These are phyloP conservation scores for Trypoxylon attenuatum DNA, from an alignment of 2,888 invertebrate genomes.

Conservation along the genomic window DNA sequence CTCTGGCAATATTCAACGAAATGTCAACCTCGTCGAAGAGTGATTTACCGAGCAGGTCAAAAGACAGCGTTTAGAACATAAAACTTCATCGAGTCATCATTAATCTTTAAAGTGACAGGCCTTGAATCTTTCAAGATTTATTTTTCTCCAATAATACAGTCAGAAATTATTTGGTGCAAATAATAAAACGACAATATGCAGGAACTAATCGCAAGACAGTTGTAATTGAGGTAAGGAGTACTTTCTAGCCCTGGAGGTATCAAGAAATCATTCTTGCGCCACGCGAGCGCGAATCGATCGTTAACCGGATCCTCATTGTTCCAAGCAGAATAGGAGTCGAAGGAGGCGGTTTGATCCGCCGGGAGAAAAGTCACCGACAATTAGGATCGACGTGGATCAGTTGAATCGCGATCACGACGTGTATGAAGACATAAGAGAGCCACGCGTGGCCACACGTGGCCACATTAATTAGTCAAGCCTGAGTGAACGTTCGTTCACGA, in stretches of 20 bases:
- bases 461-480: conserved; percentile 39
- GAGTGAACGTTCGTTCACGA: conserved; percentile 16
- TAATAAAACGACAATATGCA: conserved; percentile 2
- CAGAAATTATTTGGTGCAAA: no score
- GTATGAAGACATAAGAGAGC: conserved; percentile 18
- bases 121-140: no score
- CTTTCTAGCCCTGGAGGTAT: conserved; percentile 15
- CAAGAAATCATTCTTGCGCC: conserved; percentile 1
- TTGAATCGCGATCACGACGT: conserved; percentile 13
- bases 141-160: no score
- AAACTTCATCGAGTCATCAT: no score
- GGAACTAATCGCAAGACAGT: neutral
- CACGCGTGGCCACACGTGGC: conserved; percentile 10
- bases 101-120: no score
- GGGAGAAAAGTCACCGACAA: conserved; percentile 8
- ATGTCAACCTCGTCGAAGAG: no score
- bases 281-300: conserved; percentile 9
- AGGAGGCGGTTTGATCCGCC: neutral
- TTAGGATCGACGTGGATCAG: conserved; percentile 21
- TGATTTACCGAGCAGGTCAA: no score
- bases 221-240: conserved; percentile 14
- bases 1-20: no score
- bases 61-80: no score
- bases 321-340: conserved; percentile 4
- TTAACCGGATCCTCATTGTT: conserved; percentile 21